Conservation (phyloP, 2,888 invertebrate genomes). For the Maniola hyperantus region DNA sequence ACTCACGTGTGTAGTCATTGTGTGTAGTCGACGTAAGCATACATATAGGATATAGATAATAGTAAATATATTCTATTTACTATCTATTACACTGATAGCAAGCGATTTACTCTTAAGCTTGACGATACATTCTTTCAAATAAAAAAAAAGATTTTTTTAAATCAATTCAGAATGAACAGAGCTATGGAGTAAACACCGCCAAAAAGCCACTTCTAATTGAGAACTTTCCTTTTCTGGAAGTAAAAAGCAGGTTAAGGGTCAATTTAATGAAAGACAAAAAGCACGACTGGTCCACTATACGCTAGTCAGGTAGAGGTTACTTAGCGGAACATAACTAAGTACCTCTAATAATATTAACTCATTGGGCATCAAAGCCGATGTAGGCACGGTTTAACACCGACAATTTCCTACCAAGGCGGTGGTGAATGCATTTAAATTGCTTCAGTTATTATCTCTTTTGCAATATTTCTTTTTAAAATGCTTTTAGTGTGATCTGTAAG, state of each 20-base stretch:
- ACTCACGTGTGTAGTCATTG: too few species aligned
- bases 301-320: background rate
- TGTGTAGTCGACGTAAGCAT: too few species aligned
- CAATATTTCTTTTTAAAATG: slow-evolving; percentile 12
- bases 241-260: background rate
- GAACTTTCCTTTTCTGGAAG: too few species aligned
- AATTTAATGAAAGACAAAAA: background rate
- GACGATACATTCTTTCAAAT: too few species aligned
- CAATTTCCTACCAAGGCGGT: slow-evolving; percentile 43
- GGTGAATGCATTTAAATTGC: slow-evolving; percentile 54
- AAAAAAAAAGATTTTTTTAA: too few species aligned
- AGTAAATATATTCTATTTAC: too few species aligned
- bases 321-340: background rate
- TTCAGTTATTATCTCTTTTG: slow-evolving; percentile 44
- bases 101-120: too few species aligned
- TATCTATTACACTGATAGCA: too few species aligned
- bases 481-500: slow-evolving; percentile 8
- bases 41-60: too few species aligned
- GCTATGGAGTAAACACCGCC: too few species aligned
- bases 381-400: slow-evolving; percentile 41
- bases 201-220: too few species aligned
- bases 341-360: background rate
- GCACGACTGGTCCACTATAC: background rate
- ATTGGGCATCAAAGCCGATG: slow-evolving; percentile 42
- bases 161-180: too few species aligned